A percentile compares a stretch with the other conserved stretches of the same genome.
Evolutionary conservation across 1,140 invertebrate genomes (phyloP).

Genomic region (Zaprionus africanus): DNA sequence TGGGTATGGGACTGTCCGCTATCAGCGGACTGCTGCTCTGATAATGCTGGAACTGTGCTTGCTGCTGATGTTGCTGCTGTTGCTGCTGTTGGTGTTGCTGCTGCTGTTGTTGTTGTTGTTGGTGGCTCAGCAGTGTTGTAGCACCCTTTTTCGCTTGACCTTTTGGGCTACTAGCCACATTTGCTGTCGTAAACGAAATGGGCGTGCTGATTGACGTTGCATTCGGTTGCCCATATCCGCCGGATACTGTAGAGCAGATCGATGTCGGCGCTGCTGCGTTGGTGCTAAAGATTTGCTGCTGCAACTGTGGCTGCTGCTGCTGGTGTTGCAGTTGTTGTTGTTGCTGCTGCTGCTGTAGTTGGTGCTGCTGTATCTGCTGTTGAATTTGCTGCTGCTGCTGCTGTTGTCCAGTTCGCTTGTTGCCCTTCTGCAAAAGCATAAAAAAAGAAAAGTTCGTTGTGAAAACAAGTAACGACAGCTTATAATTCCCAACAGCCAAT

Average conservation of each 20-base stretch:
- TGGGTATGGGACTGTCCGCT: constrained; percentile 80
- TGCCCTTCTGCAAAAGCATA: constrained; percentile 71
- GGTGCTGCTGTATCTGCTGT: constrained; percentile 43
- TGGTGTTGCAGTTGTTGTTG: constrained; percentile 56
- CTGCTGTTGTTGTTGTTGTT: constrained; percentile 53
- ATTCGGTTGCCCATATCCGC: constrained; percentile 80
- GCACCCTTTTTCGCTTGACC: constrained; percentile 81
- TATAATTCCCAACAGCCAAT: too few species aligned
- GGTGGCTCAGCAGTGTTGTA: constrained; percentile 56
- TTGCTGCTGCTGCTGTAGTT: constrained; percentile 43
- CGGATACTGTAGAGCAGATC: constrained; percentile 64
- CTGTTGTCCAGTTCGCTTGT: constrained; percentile 69
- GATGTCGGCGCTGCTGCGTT: constrained; percentile 75
- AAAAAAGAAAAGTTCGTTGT: not conserved
- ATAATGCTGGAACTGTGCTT: constrained; percentile 76
- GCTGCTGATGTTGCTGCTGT: constrained; percentile 66
- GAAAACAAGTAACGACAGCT: too few species aligned
- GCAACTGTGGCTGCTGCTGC: constrained; percentile 64
- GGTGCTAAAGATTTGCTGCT: constrained; percentile 73
- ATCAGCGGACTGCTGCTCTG: constrained; percentile 83
- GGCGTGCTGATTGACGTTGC: constrained; percentile 76
- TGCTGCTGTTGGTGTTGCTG: constrained; percentile 51
- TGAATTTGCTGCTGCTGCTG: constrained; percentile 60
- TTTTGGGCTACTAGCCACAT: constrained; percentile 83
- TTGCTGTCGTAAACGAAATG: constrained; percentile 80